These are phyloP conservation scores for Trichomalopsis sarcophagae DNA, from an alignment of 1,140 invertebrate species.

Conservation along the genomic window DNA sequence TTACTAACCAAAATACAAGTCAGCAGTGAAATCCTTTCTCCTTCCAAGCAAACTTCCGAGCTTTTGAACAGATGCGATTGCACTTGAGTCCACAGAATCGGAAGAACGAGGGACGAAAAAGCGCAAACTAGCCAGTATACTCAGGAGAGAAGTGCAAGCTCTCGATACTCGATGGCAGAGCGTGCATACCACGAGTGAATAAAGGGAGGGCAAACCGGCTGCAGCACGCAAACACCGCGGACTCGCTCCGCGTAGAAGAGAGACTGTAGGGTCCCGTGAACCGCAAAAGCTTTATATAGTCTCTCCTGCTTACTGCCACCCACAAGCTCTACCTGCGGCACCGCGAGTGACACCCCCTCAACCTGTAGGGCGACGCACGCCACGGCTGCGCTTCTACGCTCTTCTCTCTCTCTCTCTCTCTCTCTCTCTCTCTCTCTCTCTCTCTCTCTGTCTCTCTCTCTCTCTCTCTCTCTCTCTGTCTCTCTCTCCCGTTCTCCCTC, in stretches of 20 bases:
- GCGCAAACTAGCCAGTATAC: too few species aligned
- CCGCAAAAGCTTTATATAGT: slow-evolving; percentile 58
- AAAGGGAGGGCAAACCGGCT: background rate
- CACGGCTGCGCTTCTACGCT: slow-evolving; percentile 19
- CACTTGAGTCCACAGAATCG: too few species aligned
- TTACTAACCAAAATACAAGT: background rate
- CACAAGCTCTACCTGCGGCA: slow-evolving; percentile 36
- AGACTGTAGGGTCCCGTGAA: slow-evolving; percentile 55
- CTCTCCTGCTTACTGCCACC: slow-evolving; percentile 27
- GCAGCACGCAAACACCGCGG: background rate
- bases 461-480: too few species aligned
- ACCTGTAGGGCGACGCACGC: slow-evolving; percentile 14
- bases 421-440: too few species aligned
- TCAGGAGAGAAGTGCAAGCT: too few species aligned
- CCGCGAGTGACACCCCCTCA: slow-evolving; percentile 24
- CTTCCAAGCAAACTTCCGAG: too few species aligned
- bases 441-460: too few species aligned
- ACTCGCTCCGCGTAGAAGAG: slow-evolving; percentile 16
- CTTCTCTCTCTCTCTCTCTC: background rate
- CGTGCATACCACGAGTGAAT: background rate
- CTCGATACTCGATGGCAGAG: too few species aligned
- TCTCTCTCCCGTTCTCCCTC: too few species aligned
- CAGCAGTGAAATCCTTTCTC: too few species aligned
- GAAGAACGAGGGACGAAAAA: background rate
- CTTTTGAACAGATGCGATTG: too few species aligned